Evolutionary conservation across 2,888 invertebrate species (phyloP).

Genomic region (Aleiodes leptofemur): DNA sequence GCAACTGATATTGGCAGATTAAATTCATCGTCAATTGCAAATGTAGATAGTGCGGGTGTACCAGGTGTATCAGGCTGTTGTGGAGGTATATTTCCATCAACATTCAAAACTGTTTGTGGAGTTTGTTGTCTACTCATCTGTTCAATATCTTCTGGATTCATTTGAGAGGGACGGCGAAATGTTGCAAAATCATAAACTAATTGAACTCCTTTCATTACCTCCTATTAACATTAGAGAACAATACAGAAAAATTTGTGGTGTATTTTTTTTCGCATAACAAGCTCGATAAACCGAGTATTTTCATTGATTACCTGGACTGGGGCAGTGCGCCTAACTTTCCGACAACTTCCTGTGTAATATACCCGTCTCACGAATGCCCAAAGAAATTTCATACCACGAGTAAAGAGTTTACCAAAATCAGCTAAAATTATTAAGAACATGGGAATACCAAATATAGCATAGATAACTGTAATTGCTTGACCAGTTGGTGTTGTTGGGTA

Average conservation of each 20-base stretch:
- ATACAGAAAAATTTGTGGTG: constrained; percentile 9
- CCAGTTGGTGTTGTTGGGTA: constrained; percentile 93
- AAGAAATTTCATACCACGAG: constrained; percentile 91
- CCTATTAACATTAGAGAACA: constrained; percentile 76
- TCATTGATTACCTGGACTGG: constrained; percentile 81
- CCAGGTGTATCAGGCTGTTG: constrained; percentile 79
- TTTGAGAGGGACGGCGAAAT: constrained; percentile 83
- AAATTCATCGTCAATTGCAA: constrained; percentile 93
- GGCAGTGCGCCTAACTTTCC: constrained; percentile 84
- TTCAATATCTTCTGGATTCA: constrained; percentile 79
- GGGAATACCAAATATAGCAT: constrained; percentile 97
- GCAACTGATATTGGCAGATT: constrained; percentile 95
- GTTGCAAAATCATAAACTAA: constrained; percentile 88
- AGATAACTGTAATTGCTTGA: constrained; percentile 91
- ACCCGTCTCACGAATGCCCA: constrained; percentile 91
- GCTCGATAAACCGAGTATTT: no score
- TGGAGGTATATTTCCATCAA: constrained; percentile 75
- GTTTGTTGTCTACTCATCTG: constrained; percentile 68
- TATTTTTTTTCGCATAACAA: background rate
- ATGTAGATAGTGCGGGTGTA: constrained; percentile 87
- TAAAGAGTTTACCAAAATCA: constrained; percentile 94
- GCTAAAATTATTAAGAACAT: constrained; percentile 95
- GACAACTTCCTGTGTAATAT: constrained; percentile 91
- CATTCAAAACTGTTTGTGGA: constrained; percentile 66
- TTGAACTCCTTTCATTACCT: constrained; percentile 90